Evolutionary conservation across 2,797 vertebrate genomes (phyloP), one percentile per base, ranked within the genome.

Genomic region (Okamejei kenojei): DNA sequence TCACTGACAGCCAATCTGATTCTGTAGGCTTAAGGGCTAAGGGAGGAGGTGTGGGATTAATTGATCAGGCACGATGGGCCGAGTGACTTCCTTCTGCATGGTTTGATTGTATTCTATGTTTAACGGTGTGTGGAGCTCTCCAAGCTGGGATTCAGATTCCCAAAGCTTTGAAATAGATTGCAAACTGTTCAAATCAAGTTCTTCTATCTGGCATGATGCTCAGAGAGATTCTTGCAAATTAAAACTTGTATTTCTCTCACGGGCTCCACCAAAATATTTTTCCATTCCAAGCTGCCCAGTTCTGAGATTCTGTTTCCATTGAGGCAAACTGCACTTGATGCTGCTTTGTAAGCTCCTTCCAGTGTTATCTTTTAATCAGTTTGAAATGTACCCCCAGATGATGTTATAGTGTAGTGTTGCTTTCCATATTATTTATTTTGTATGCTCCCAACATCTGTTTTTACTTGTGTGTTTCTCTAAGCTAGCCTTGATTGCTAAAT

Each of bases 401-500:
- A 92, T 92, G 71, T 92, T 88, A 76, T 92, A 92, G 73, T 76
- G 74, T 92, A 19, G 84, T 88, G 84, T 88, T 88, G 63, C 84
- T 88, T 92, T 74, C 68, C 29, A 76, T 76, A 71, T 74, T 73
- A 74, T 92, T 92, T 92, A 92, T 58, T 32, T 90, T 76, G 45
- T 76, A 92, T 92, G 68, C 76, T 45, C 38, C 58, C 23, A 92
- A 92, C 90, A 92, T 92, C 90, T 92, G 90, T 92, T 92, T 76
- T 92, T 54, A 92, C 71, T 92, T 92, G 68, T 54, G 23, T 26
- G 35, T 65, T 54, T 92, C 45, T 54, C 35, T 92, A 76, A 92
- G 58, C 45, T 29, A 92, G 71, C 35, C 71, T 76, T 76, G 71
- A 92, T 73, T 68, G 23, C 68, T 92, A 92, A 92, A 92, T 92